Evolutionary conservation across 1,140 invertebrate species (phyloP).

Genomic region (Odontomachus brunneus): DNA sequence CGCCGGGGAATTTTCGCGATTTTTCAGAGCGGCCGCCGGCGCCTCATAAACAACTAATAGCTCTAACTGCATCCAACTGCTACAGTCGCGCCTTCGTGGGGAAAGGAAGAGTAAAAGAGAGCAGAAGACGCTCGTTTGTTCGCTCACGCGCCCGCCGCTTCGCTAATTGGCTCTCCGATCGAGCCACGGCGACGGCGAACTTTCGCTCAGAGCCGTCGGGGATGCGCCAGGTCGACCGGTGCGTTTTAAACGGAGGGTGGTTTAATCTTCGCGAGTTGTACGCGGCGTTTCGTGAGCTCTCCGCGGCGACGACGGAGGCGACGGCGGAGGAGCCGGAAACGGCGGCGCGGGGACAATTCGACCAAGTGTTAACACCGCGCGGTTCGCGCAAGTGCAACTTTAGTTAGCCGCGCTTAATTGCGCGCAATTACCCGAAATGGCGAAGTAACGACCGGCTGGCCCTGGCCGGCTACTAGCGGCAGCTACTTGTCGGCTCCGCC

Average conservation of each 20-base stretch:
- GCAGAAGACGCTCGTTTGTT: slow-evolving; percentile 7
- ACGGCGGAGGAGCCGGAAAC: no score
- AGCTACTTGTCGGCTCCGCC: not conserved
- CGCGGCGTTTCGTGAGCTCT: not conserved
- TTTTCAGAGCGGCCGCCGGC: slow-evolving; percentile 17
- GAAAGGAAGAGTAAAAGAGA: not conserved
- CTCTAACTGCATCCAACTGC: slow-evolving; percentile 52
- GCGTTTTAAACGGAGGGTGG: slow-evolving; percentile 24
- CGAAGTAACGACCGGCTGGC: slow-evolving; percentile 66
- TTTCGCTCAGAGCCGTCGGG: slow-evolving; percentile 6
- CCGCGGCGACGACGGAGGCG: not conserved
- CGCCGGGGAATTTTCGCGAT: slow-evolving; percentile 41
- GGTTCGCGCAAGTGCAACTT: slow-evolving; percentile 67
- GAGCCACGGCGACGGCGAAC: slow-evolving; percentile 31
- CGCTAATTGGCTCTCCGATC: slow-evolving; percentile 46
- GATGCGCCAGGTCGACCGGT: no score
- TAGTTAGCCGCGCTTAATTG: slow-evolving; percentile 72
- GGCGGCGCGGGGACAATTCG: slow-evolving; percentile 53
- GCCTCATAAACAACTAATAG: slow-evolving; percentile 52
- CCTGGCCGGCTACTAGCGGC: not conserved
- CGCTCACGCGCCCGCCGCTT: not conserved
- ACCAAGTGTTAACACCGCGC: slow-evolving; percentile 65
- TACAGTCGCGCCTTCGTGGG: not conserved
- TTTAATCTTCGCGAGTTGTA: slow-evolving; percentile 39
- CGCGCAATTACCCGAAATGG: slow-evolving; percentile 72